Conservation (phyloP, 2,113 vertebrate species). For the Notiomystis cincta region DNA sequence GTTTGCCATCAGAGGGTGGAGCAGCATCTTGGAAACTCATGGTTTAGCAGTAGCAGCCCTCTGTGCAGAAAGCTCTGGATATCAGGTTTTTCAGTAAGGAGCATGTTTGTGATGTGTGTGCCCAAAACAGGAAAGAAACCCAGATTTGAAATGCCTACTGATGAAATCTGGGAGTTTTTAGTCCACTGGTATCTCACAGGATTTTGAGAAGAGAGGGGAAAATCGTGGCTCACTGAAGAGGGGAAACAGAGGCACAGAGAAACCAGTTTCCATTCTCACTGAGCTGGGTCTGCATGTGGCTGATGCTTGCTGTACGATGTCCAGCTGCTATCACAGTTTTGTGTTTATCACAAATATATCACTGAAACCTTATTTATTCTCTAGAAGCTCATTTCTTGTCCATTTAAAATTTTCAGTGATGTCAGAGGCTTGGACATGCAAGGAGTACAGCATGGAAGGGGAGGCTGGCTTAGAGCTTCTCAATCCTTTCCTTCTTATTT, state of each 20-base stretch:
- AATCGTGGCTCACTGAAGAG: background rate
- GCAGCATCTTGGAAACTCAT: background rate
- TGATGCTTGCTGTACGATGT: background rate
- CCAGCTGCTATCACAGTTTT: background rate
- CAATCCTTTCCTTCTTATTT: background rate
- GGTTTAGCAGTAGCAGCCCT: background rate
- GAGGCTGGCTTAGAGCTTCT: background rate
- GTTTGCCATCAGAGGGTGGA: background rate
- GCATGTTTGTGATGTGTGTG: background rate
- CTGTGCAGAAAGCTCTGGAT: background rate
- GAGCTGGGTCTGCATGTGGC: background rate
- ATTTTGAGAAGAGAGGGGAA: background rate
- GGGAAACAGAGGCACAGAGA: background rate
- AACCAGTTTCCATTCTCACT: background rate
- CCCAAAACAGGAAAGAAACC: background rate
- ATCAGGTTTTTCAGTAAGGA: background rate
- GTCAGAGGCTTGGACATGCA: background rate
- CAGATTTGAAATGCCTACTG: background rate
- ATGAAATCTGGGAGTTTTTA: background rate
- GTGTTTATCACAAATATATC: background rate
- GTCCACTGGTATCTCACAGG: background rate
- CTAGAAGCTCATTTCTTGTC: background rate
- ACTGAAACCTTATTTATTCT: background rate
- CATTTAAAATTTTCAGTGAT: background rate
- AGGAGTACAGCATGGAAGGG: background rate